Conservation (phyloP, 2,113 vertebrate species). For the Melanostigma gelatinosum region DNA sequence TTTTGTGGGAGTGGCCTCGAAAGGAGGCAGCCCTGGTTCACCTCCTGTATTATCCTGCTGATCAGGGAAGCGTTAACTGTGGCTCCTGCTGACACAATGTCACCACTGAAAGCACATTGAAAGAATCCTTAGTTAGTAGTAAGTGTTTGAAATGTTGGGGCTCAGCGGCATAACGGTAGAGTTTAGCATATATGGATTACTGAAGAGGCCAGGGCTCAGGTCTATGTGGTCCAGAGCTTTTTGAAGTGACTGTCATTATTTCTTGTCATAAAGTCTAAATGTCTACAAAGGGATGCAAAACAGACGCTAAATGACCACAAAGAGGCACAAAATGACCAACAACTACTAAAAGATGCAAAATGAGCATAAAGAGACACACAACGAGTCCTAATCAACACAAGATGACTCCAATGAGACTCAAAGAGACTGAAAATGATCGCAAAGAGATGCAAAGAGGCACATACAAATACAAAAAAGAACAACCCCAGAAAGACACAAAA, state of each 20-base stretch:
- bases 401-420: too few species aligned
- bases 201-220: neutral
- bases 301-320: too few species aligned
- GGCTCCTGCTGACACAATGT: constrained; percentile 5
- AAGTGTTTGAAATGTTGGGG: neutral
- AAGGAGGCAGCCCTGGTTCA: neutral
- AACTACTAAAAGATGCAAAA: neutral
- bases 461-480: too few species aligned
- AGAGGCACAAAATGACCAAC: neutral
- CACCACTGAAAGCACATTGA: constrained; percentile 2
- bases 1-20: neutral
- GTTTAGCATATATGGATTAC: neutral
- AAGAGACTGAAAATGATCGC: neutral
- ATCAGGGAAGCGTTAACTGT: constrained; percentile 14
- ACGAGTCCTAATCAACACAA: too few species aligned
- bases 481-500: neutral
- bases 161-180: neutral
- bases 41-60: constrained; percentile 19
- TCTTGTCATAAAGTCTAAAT: neutral
- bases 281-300: neutral
- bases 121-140: neutral
- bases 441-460: too few species aligned
- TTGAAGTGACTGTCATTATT: neutral
- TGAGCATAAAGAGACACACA: neutral
- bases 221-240: too few species aligned